phyloP scores from a whole-genome alignment of 1,140 invertebrate genomes.

The Drosophila kikkawai region DNA sequence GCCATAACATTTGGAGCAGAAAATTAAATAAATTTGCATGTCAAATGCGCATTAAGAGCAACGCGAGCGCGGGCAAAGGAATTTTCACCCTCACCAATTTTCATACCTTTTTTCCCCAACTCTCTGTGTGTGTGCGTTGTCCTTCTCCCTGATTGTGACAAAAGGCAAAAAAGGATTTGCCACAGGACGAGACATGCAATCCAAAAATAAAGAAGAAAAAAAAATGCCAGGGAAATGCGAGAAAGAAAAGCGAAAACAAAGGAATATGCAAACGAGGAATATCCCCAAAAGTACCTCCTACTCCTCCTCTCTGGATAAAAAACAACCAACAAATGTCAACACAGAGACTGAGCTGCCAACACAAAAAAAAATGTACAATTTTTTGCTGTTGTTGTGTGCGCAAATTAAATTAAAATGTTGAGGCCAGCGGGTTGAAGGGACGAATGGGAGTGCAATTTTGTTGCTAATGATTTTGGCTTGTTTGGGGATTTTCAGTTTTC shows the following conservation, averaged over 20 bases:
- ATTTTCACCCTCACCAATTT: constrained; percentile 6
- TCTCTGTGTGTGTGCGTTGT: constrained; percentile 6
- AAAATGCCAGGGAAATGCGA: constrained; percentile 6
- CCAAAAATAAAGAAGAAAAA: constrained; percentile 25
- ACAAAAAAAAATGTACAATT: constrained; percentile 31
- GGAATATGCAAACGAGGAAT: constrained; percentile 53
- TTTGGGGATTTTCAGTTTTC: constrained; percentile 69
- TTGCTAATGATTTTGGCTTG: constrained; percentile 82
- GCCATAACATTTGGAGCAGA: constrained; percentile 70
- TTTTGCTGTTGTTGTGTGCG: constrained; percentile 42
- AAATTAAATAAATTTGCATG: constrained; percentile 84
- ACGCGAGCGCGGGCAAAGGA: constrained; percentile 23
- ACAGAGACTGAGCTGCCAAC: constrained; percentile 26
- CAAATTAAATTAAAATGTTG: constrained; percentile 83
- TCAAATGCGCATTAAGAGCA: constrained; percentile 78
- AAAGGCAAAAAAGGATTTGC: constrained; percentile 70
- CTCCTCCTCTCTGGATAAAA: constrained; percentile 39
- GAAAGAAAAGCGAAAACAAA: constrained; percentile 42
- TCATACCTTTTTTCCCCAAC: neutral
- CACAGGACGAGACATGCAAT: constrained; percentile 48
- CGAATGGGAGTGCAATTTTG: constrained; percentile 60
- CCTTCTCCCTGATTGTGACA: constrained; percentile 67
- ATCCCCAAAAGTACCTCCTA: constrained; percentile 4
- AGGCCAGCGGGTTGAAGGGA: constrained; percentile 17
- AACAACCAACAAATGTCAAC: constrained; percentile 54